phyloP scores from a whole-genome alignment of 1,140 invertebrate species.

The Hestina assimilis region DNA sequence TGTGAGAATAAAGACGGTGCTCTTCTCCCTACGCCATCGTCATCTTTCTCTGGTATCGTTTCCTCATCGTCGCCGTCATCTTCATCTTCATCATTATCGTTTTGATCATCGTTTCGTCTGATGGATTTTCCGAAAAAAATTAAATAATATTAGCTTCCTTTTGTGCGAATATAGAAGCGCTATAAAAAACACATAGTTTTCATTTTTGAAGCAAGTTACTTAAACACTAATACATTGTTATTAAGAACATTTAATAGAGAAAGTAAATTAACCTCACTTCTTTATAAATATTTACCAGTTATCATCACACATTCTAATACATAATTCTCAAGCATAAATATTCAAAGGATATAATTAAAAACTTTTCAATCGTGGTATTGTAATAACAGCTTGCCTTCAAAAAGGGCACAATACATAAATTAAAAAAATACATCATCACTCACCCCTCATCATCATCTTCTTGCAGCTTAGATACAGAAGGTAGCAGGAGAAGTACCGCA shows the following conservation, averaged over 20 bases:
- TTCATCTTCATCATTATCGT: slow-evolving; percentile 48
- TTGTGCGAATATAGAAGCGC: too few relatives aligned
- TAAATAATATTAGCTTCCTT: too few relatives aligned
- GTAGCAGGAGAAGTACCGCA: slow-evolving; percentile 56
- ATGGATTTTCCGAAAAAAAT: not conserved
- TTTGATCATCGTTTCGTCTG: slow-evolving; percentile 40
- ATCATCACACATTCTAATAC: too few relatives aligned
- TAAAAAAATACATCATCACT: slow-evolving; percentile 13
- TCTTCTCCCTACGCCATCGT: slow-evolving; percentile 30
- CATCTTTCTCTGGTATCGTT: slow-evolving; percentile 28
- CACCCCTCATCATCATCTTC: slow-evolving; percentile 63
- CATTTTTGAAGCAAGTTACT: too few relatives aligned
- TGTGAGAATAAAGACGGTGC: slow-evolving; percentile 32
- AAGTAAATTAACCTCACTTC: too few relatives aligned
- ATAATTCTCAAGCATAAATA: too few relatives aligned
- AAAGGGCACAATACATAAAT: not conserved
- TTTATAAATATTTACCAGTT: too few relatives aligned
- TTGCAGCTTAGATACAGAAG: slow-evolving; percentile 39
- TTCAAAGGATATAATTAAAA: too few relatives aligned
- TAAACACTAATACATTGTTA: too few relatives aligned
- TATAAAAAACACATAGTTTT: not conserved
- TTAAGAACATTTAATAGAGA: too few relatives aligned
- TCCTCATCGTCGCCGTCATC: slow-evolving; percentile 49
- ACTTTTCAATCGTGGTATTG: too few relatives aligned
- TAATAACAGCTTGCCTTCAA: too few relatives aligned